Conservation (phyloP, 2,888 invertebrate species). For the Steinernema scapterisci region DNA sequence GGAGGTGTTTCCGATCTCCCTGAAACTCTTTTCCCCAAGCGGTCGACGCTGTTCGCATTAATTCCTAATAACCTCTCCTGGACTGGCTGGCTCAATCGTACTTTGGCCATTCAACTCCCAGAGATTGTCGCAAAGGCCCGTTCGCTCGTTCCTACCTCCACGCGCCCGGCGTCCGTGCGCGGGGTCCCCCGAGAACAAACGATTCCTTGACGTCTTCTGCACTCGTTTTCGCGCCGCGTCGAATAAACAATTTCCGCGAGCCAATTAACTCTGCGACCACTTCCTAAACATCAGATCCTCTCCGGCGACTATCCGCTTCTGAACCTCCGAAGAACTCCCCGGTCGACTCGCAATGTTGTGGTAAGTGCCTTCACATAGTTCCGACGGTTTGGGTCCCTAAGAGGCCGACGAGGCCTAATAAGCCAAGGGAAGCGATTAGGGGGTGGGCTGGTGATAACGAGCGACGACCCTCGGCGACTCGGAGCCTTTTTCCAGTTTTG, state of each 20-base stretch:
- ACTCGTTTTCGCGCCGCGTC: not conserved
- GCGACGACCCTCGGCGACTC: no score
- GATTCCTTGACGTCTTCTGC: no score
- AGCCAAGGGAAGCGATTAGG: not conserved
- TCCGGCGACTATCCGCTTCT: not conserved
- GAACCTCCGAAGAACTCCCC: not conserved
- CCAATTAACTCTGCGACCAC: not conserved
- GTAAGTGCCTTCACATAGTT: not conserved
- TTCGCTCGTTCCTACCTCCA: no score
- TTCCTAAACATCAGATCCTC: constrained; percentile 5
- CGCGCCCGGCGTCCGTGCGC: no score
- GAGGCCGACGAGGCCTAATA: not conserved
- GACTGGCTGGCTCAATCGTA: no score
- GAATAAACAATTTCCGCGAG: constrained; percentile 7
- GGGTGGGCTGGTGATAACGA: constrained; percentile 13
- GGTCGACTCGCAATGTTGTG: not conserved
- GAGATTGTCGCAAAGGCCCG: no score
- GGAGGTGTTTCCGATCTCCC: no score
- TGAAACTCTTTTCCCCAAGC: not conserved
- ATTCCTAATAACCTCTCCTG: not conserved
- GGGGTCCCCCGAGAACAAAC: no score
- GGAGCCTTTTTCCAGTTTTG: no score
- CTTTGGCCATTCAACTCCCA: no score
- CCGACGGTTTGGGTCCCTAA: not conserved
- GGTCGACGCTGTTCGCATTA: not conserved